Evolutionary conservation across 1,140 invertebrate species (phyloP), one percentile per base, ranked within the genome.

Genomic region (Drosophila mauritiana): DNA sequence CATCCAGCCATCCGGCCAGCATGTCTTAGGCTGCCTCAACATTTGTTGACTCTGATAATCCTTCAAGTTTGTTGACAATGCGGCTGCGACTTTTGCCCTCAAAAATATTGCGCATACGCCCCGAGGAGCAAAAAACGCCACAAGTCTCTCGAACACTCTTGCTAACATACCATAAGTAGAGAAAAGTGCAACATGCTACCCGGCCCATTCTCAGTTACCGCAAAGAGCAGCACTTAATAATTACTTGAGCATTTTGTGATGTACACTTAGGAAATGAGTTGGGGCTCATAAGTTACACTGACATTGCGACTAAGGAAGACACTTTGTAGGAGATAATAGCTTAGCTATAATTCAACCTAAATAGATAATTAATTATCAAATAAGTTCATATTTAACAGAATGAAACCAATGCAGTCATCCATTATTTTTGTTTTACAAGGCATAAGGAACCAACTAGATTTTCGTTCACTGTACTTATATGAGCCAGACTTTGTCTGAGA

Each of bases 41-140:
- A 56, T 80, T 62, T 90, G 88, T 90, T 90, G 88, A 91, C 88
- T 86, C 74, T 88, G 83, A 83, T 91, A 91, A 91, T 88, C 88
- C 80, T 58, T 91, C 88, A 91, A 91, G 82, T 91, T 88, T 90
- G 82, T 90, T 91, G 88, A 88, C 83, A 80, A 78, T 88, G 67
- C 83, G 89, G 69, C 83, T 64, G 73, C 78, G 78, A 80, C 86
- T 74, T 90, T 82, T 91, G 82, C 62, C 76, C 86, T 91, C 82
- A 90, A 90, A 90, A 88, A 83, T 73, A 79, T 86, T 75, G 56
- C 83, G 55, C 72, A 82, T 79, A 82, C 75, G 83, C 70, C 70
- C 53, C 39, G 2, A 36, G 64, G 62, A 65, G 59, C 70, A 75
- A 58, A 81, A 70, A 81, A 56, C 59, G 59, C 58, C 67, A 85